phyloP scores from a whole-genome alignment of 2,797 vertebrate genomes.

The Carduelis carduelis region DNA sequence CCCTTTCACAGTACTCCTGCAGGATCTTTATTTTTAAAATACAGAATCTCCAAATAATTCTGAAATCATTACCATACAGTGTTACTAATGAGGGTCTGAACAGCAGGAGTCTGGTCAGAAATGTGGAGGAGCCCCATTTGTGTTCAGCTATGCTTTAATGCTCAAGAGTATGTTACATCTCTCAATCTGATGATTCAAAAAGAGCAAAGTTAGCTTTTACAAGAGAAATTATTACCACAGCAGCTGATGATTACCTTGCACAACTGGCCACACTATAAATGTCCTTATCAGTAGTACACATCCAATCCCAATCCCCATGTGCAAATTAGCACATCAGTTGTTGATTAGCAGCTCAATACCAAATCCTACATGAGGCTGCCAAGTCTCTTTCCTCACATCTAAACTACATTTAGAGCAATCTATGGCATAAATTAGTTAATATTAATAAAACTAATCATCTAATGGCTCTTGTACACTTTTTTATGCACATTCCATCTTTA shows the following conservation, averaged over 20 bases:
- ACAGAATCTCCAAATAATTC: background rate
- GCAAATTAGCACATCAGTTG: background rate
- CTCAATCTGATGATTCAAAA: background rate
- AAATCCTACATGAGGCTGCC: background rate
- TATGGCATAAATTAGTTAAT: background rate
- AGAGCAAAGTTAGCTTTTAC: background rate
- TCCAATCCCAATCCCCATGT: background rate
- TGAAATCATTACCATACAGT: background rate
- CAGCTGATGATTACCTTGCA: background rate
- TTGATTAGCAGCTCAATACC: background rate
- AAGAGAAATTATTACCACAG: background rate
- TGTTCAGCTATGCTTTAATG: background rate
- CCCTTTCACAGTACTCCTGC: background rate
- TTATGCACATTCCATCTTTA: background rate
- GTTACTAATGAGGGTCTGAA: background rate
- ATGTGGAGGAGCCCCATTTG: background rate
- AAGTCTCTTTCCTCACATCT: background rate
- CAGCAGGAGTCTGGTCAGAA: background rate
- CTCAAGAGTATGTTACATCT: background rate
- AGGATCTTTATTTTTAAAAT: background rate
- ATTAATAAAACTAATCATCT: background rate
- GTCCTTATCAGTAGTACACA: background rate
- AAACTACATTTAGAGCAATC: background rate
- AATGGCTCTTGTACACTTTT: background rate
- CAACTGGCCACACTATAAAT: background rate